Base-by-base conservation (phyloP, 64 coral and sea anemone species). In the Montipora capricornis region DNA sequence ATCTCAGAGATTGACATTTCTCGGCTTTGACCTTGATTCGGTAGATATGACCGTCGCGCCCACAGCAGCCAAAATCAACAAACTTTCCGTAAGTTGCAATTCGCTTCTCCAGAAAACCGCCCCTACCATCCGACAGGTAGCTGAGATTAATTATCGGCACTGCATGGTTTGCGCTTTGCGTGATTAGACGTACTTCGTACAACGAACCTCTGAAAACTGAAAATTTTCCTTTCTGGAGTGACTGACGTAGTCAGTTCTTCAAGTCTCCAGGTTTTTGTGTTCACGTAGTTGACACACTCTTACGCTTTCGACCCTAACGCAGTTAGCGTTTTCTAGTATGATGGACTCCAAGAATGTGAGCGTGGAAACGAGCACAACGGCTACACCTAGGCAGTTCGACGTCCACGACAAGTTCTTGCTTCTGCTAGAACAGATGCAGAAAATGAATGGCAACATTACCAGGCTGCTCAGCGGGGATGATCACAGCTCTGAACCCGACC, bases 51-150 rank as follows among this genome's bases (percentile, higher is more conserved):
- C 44, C 5, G 76, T 78, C 47, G 13, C 76, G 47, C 76, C 14
- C 47, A 78, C 76, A 50, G 76, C 44, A 49, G 76, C 5, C 8
- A 78, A 78, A 78, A 15, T 52, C 13, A 0, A 78, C 48, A 47
- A 50, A 8, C 0, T 78, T 50, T 50, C 4, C 5, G 44, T 48
- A 5, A 50, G 6, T 50, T 78, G 76, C 45, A 50, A 78, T 16
- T 49, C 47, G 13, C 76, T 50, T 15, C 47, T 49, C 8, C 44
- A 78, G n/a, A 81, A 49, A 49, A 8, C 6, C 44, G 49, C 61
- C n/a, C 89, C 60, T 73, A 80, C 74, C 17, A 93, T 87, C 59
- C 62, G 91, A 70, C 47, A 78, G 37, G 81, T 87, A n/a, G 82
- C 91, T 60, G 26, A 86, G 64, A 15, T 78, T 78, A 86, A 26